Evolutionary conservation across 1,140 invertebrate genomes (phyloP), one percentile per base, ranked within the genome.

Genomic region (Sycophila sp.): DNA sequence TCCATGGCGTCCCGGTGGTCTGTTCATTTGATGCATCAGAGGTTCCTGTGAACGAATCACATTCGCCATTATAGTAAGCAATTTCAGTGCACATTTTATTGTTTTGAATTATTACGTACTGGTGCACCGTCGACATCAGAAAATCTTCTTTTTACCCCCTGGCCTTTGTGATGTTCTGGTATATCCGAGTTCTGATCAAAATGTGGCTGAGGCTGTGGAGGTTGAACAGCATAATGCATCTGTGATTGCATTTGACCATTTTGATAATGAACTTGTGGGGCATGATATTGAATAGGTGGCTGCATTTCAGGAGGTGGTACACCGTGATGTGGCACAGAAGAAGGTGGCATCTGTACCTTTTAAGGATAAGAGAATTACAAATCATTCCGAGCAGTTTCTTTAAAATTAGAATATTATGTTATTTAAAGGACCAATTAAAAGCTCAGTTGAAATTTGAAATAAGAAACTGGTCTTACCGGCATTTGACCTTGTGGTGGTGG

Each of bases 251-350:
- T 77, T 28, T 85, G 85, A 24, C 83, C 84, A 72, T 86, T 86
- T 28, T 85, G 85, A 79, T 85, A 85, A 34, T 85, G 85, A 51
- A 85, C 77, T 62, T 85, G 84, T 38, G 82, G 83, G 26, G 81
- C 72, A 73, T 86, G 82, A 74, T 84, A 85, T 24, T 83, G 83
- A 65, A 85, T 77, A 45, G 83, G 84, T 6, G 81, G 77, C 60
- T 84, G 84, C 69, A 84, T 76, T 73, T 83, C 82, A 0, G 82
- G 81, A 2, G 83, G 75, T 28, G 82, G 80, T 67, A 79, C 73
- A 56, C 75, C 80, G 53, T 84, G 83, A 32, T 82, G 40, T 63
- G 81, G 69, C 15, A 80, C 74, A 75, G 76, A 80, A 42, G 76
- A 51, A 17, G 81, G 70, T 45, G 82, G 77, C 47, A 83, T 77